Evolutionary conservation across 2,113 vertebrate species (phyloP).

Genomic region (Phalacrocorax carbo): DNA sequence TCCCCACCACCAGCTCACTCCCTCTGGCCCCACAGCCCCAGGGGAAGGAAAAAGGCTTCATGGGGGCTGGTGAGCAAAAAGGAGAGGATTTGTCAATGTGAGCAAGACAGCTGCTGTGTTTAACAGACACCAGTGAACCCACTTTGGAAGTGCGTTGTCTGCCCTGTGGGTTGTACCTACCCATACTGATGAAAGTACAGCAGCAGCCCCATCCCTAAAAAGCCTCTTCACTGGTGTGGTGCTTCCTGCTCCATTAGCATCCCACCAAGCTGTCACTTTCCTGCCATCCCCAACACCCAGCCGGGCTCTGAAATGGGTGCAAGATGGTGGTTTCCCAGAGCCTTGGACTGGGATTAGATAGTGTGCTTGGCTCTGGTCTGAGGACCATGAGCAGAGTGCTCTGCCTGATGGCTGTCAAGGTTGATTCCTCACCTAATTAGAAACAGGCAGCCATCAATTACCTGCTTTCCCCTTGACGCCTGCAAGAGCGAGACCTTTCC

Average conservation of each 20-base stretch:
- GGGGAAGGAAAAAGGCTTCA: not conserved
- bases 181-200: fast-evolving
- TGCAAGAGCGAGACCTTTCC: not conserved
- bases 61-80: not conserved
- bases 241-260: not conserved
- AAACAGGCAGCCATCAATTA: not conserved
- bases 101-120: not conserved
- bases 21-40: fast-evolving
- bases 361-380: fast-evolving
- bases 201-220: not conserved
- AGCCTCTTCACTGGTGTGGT: not conserved
- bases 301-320: not conserved
- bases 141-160: fast-evolving
- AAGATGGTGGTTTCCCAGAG: fast-evolving
- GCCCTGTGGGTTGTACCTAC: fast-evolving
- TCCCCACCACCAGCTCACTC: fast-evolving
- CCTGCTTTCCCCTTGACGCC: not conserved
- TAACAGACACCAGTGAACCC: fast-evolving
- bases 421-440: not conserved
- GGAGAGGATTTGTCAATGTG: not conserved
- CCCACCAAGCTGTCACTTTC: not conserved
- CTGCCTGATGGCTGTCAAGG: not conserved
- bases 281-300: not conserved
- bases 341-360: not conserved
- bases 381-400: not conserved